Evolutionary conservation across 1,140 invertebrate species (phyloP), one percentile per base, ranked within the genome.

Genomic region (Camponotus floridanus): DNA sequence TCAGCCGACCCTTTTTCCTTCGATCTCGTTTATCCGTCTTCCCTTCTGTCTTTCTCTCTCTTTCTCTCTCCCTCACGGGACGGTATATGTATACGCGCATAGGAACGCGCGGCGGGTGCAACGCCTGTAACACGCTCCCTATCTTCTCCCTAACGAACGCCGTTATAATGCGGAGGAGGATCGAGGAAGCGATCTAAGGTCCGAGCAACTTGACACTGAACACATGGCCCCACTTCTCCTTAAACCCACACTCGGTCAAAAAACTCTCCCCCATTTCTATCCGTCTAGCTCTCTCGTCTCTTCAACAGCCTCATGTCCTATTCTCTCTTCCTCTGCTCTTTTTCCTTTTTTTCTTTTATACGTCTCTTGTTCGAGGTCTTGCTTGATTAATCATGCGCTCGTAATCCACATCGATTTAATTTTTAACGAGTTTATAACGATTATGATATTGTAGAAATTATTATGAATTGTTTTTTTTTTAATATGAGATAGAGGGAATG

Each of bases 201-300:
- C 91, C 92, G 88, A 90, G 93, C 92, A 93, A 93, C 92, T 93
- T 93, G 93, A 94, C 93, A 93, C 93, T 93, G 86, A 94, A 93
- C 93, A 94, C 91, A 94, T 94, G 93, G 93, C 93, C 90, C 91
- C 92, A 92, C 92, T 93, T 93, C 90, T 91, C 55, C 91, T 93
- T 92, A 91, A 93, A 91, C 91, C 88, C 87, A 93, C 92, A 93
- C 93, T 93, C 92, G 90, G 88, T 91, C 88, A 88, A 87, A 92
- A 92, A 89, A 90, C 88, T 86, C 86, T 86, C 67, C 67, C 59
- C 42, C 64, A 18, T 78, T 78, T 67, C 86, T 87, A 76, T 76
- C 74, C 64, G 55, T 73, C 76, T 70, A 51, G 64, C 76, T 67
- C 48, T 42, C 36, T 33, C 9, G 21, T 62, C 48, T 45, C 13